A percentile compares a stretch with the other conserved stretches of the same genome.
These are phyloP conservation scores for Felis chaus DNA, from an alignment of 2,113 vertebrate species.

Conservation along the genomic window DNA sequence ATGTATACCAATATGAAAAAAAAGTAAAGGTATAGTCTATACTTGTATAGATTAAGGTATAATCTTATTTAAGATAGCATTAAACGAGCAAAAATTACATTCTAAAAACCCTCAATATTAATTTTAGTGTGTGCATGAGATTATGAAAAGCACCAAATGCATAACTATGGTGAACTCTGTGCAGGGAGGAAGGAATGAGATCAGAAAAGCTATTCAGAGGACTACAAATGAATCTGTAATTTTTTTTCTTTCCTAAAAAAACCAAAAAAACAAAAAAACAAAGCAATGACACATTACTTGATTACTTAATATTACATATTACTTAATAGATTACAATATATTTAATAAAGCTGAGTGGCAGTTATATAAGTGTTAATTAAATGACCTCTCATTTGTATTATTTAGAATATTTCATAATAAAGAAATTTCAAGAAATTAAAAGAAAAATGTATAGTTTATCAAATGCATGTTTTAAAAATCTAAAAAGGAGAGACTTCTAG, in stretches of 20 bases:
- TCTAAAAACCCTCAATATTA: conserved; percentile 16
- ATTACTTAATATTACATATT: background rate
- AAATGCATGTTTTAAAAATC: background rate
- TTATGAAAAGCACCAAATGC: background rate
- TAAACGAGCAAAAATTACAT: background rate
- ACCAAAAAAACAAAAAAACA: background rate
- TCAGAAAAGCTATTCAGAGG: background rate
- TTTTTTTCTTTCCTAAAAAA: background rate
- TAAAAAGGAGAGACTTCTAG: background rate
- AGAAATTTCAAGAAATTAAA: conserved; percentile 6
- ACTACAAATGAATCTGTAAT: background rate
- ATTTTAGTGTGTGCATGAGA: background rate
- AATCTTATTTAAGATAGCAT: background rate
- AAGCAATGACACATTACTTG: background rate
- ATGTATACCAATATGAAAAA: background rate
- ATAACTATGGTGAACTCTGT: background rate
- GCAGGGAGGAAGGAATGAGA: background rate
- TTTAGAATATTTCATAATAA: background rate
- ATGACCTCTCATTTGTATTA: background rate
- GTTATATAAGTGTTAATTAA: background rate
- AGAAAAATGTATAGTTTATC: background rate
- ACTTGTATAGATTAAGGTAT: background rate
- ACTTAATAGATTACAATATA: background rate
- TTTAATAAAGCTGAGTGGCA: background rate
- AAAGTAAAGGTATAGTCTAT: background rate